These are phyloP conservation scores for Otolemur crassicaudatus DNA, from an alignment of 2,797 vertebrate species.

Conservation along the genomic window DNA sequence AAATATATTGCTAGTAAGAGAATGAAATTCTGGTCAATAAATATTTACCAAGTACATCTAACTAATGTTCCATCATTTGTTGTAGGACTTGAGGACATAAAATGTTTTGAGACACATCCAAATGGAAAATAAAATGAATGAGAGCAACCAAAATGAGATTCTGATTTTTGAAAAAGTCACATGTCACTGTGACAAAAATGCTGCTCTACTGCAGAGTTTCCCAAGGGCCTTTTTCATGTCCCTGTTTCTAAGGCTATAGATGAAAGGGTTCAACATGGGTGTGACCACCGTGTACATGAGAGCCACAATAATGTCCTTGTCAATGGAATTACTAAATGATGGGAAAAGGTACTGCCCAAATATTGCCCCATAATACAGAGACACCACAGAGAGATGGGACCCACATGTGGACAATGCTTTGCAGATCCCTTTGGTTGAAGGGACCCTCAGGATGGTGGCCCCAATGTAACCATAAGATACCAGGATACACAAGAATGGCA, in stretches of 20 bases:
- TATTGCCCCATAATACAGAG: slow-evolving; percentile 56
- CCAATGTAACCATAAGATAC: slow-evolving; percentile 24
- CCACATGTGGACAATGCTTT: slow-evolving; percentile 67
- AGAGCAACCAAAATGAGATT: neutral
- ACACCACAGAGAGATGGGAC: slow-evolving; percentile 46
- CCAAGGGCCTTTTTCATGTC: slow-evolving; percentile 60
- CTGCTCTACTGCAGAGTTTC: neutral
- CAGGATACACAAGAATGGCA: neutral
- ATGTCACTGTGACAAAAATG: neutral
- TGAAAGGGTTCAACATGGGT: slow-evolving; percentile 72
- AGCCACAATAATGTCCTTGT: slow-evolving; percentile 28
- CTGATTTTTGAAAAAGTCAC: neutral
- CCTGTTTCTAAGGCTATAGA: slow-evolving; percentile 71
- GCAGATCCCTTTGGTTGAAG: slow-evolving; percentile 32
- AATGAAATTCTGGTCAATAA: neutral
- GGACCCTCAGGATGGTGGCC: neutral
- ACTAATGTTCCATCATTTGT: neutral
- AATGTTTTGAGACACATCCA: slow-evolving; percentile 5
- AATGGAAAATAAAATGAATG: slow-evolving; percentile 5
- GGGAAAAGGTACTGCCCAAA: neutral
- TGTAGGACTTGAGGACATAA: neutral
- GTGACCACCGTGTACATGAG: slow-evolving; percentile 65
- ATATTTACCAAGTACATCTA: neutral
- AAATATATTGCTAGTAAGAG: neutral
- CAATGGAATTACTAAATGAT: neutral